These are phyloP conservation scores for Thalassoma bifasciatum DNA, from an alignment of 2,113 vertebrate species.

Conservation along the genomic window DNA sequence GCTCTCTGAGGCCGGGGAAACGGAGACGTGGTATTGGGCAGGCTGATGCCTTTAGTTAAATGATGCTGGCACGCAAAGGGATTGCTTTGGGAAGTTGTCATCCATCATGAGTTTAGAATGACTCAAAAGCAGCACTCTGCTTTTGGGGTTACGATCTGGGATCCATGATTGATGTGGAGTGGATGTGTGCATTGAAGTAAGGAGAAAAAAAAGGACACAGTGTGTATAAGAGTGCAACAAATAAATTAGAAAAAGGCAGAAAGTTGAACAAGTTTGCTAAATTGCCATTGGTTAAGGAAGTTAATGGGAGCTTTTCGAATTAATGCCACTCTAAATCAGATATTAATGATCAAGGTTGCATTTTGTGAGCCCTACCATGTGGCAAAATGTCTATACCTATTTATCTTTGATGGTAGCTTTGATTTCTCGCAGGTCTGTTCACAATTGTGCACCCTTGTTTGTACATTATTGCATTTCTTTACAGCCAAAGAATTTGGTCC, in stretches of 20 bases:
- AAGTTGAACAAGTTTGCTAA: conserved; percentile 36
- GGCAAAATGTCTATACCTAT: conserved; percentile 28
- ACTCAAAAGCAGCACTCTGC: conserved; percentile 77
- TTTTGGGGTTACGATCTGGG: conserved; percentile 80
- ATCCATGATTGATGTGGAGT: conserved; percentile 77
- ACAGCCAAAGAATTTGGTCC: conserved; percentile 57
- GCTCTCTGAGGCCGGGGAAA: conserved; percentile 30
- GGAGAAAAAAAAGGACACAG: conserved; percentile 40
- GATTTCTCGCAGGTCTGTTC: not conserved
- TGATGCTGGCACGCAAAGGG: conserved; percentile 79
- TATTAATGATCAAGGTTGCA: conserved; percentile 34
- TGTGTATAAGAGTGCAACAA: conserved; percentile 39
- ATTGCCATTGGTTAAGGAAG: conserved; percentile 25
- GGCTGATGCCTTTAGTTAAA: conserved; percentile 81
- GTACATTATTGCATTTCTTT: conserved; percentile 50
- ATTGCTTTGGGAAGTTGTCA: conserved; percentile 84
- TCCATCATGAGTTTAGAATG: conserved; percentile 85
- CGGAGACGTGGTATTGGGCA: conserved; percentile 68
- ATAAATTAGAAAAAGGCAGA: conserved; percentile 15
- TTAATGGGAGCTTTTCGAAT: conserved; percentile 20
- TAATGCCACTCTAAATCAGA: conserved; percentile 40
- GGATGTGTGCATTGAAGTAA: conserved; percentile 52
- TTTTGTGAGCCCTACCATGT: conserved; percentile 32
- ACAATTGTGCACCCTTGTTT: conserved; percentile 1
- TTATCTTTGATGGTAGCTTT: conserved; percentile 13